Conservation (phyloP, 2,888 invertebrate genomes). For the Ariolimax columbianus region DNA sequence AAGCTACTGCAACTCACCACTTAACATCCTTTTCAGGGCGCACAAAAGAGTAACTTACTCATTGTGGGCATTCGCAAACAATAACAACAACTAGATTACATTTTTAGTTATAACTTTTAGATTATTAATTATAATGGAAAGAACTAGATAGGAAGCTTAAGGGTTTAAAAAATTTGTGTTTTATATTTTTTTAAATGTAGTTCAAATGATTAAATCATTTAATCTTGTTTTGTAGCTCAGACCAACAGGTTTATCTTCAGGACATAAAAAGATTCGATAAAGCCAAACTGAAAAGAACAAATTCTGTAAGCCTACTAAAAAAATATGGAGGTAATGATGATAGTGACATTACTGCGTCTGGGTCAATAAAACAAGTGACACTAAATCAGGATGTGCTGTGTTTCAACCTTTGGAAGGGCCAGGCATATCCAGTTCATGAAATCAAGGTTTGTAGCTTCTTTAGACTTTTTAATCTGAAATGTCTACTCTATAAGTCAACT, state of each 20-base stretch:
- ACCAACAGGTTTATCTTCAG: not conserved
- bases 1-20: too few species aligned
- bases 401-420: conserved; percentile 31
- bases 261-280: conserved; percentile 1
- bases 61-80: too few species aligned
- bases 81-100: too few species aligned
- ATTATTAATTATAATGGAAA: not conserved
- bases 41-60: too few species aligned
- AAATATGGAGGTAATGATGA: not conserved
- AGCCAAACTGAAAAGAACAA: conserved; percentile 3
- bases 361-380: not conserved
- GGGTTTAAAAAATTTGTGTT: not conserved
- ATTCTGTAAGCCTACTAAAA: not conserved
- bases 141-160: not conserved
- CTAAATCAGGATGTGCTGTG: conserved; percentile 32
- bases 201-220: not conserved
- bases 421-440: conserved; percentile 38
- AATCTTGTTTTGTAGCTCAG: not conserved
- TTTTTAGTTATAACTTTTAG: not conserved
- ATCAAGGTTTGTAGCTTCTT: conserved; percentile 25
- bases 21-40: too few species aligned
- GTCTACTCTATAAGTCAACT: too few species aligned
- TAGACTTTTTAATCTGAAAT: not conserved
- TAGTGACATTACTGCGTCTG: not conserved
- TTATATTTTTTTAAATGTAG: not conserved